Percentiles rank a stretch among this genome's conserved stretches.
These are phyloP conservation scores for Cygnus buccinator DNA, from an alignment of 2,113 vertebrate genomes.

Conservation along the genomic window DNA sequence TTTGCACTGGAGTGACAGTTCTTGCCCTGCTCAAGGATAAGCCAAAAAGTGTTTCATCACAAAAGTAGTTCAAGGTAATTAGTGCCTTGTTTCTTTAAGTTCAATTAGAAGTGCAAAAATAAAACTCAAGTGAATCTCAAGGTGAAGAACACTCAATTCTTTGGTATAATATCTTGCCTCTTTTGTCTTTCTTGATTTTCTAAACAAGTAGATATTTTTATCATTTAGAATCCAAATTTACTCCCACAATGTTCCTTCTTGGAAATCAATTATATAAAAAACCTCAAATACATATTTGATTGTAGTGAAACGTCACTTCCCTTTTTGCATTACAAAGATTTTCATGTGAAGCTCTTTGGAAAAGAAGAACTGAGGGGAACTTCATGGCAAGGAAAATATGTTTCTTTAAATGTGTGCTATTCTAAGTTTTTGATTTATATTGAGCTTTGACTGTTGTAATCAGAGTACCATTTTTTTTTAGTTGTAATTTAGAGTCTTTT, in stretches of 20 bases:
- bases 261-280: neutral
- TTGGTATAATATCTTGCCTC: neutral
- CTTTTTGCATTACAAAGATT: neutral
- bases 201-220: constrained; percentile 54
- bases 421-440: neutral
- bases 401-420: neutral
- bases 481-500: neutral
- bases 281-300: neutral
- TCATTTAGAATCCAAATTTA: constrained; percentile 14
- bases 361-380: neutral
- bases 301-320: neutral
- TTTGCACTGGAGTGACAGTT: neutral
- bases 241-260: constrained; percentile 24
- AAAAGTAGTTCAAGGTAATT: constrained; percentile 77
- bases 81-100: constrained; percentile 69
- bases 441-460: neutral
- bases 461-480: neutral
- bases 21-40: constrained; percentile 68
- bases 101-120: constrained; percentile 65
- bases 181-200: constrained; percentile 49
- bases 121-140: constrained; percentile 72
- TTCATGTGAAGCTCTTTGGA: neutral
- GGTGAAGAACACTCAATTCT: constrained; percentile 64
- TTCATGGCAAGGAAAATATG: neutral
- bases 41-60: constrained; percentile 40